A percentile compares a stretch with the other conserved stretches of the same genome.
Conservation (phyloP, 2,113 vertebrate species). For the Microcebus lehilahytsara region DNA sequence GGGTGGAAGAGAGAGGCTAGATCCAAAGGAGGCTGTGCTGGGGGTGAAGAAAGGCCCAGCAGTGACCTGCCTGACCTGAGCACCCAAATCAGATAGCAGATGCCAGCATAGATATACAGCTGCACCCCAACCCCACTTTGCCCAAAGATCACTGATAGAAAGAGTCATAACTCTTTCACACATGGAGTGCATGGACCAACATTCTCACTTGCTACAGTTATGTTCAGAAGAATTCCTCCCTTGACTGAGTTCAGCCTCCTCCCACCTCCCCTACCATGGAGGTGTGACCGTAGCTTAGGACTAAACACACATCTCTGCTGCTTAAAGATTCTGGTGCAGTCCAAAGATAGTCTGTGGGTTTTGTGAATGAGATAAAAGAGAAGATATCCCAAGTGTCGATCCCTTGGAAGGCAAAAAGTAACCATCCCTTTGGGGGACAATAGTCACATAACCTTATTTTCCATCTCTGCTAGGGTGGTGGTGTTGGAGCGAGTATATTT, state of each 20-base stretch:
- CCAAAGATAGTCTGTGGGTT: neutral
- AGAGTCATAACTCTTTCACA: neutral
- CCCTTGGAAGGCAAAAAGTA: neutral
- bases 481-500: neutral
- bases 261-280: neutral
- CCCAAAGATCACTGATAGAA: neutral
- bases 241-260: neutral
- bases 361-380: neutral
- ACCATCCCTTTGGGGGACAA: neutral
- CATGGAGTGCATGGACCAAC: neutral
- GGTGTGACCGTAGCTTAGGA: neutral
- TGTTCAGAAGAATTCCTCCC: neutral
- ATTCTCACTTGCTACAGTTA: neutral
- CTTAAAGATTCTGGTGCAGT: neutral
- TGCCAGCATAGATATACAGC: no score
- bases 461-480: neutral
- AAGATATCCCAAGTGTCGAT: neutral
- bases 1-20: neutral
- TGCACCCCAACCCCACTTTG: neutral
- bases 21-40: neutral
- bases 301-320: neutral
- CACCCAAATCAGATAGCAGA: neutral
- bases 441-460: neutral
- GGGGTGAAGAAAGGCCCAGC: neutral
- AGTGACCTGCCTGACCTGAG: neutral